Percentiles rank a stretch among this genome's conserved stretches.
These are phyloP conservation scores for Netelia inedita DNA, from an alignment of 2,888 invertebrate species.

Conservation along the genomic window DNA sequence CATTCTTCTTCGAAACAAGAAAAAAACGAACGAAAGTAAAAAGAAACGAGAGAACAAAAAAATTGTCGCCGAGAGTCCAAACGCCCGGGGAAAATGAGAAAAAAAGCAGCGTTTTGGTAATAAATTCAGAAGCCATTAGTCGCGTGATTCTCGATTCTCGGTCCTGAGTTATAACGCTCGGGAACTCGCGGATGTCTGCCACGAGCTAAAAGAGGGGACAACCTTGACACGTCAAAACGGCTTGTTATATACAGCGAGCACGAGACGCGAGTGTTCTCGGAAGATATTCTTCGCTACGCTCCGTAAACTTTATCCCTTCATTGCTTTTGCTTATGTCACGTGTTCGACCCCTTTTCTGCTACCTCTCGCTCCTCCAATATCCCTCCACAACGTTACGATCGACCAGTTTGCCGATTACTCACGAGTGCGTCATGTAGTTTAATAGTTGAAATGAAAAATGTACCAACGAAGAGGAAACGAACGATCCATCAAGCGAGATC, in stretches of 20 bases:
- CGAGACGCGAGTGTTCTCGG: constrained; percentile 15
- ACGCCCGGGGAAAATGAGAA: constrained; percentile 36
- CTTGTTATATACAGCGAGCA: too few relatives aligned
- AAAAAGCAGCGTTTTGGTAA: constrained; percentile 38
- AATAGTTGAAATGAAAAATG: too few relatives aligned
- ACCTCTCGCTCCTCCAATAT: not conserved
- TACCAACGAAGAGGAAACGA: too few relatives aligned
- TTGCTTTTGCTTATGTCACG: constrained; percentile 5
- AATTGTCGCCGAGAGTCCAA: not conserved
- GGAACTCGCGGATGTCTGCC: not conserved
- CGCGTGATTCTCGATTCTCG: constrained; percentile 42
- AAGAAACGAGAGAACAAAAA: not conserved
- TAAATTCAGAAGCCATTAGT: constrained; percentile 58
- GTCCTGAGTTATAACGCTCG: constrained; percentile 22
- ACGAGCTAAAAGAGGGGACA: constrained; percentile 13
- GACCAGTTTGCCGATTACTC: too few relatives aligned
- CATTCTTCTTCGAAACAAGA: constrained; percentile 30
- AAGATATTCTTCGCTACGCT: constrained; percentile 11
- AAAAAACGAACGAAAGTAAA: constrained; percentile 7
- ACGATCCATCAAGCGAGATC: too few relatives aligned
- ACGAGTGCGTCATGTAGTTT: too few relatives aligned
- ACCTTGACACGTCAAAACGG: constrained; percentile 53
- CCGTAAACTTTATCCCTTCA: constrained; percentile 8
- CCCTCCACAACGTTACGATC: too few relatives aligned
- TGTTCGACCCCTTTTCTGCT: not conserved